phyloP scores from a whole-genome alignment of 2,113 vertebrate genomes.

The Himantopus leucocephalus region DNA sequence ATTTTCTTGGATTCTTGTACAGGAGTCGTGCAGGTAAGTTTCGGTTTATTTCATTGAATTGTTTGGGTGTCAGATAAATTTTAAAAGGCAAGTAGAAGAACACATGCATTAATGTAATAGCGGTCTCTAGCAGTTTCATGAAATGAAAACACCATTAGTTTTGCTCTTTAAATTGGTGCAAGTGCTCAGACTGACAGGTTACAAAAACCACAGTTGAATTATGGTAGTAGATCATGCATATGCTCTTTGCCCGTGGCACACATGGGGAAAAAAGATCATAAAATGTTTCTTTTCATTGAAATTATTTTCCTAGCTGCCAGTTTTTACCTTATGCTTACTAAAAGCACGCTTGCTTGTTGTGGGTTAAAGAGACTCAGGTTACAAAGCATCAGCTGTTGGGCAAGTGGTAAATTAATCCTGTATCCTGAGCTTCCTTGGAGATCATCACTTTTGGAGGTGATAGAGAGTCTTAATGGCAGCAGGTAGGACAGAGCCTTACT shows the following conservation, averaged over 20 bases:
- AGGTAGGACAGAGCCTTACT: background rate
- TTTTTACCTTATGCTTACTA: background rate
- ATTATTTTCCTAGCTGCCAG: background rate
- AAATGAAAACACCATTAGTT: background rate
- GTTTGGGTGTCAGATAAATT: background rate
- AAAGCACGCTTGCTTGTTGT: background rate
- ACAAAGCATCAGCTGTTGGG: background rate
- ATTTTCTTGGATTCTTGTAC: conserved; percentile 99
- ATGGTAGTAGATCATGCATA: background rate
- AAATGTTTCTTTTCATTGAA: background rate
- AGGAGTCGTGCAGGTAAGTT: conserved; percentile 91
- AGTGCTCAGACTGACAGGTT: background rate
- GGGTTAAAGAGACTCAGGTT: background rate
- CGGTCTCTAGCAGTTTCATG: background rate
- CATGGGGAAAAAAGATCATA: background rate
- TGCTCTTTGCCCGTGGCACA: background rate
- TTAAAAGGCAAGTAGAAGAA: background rate
- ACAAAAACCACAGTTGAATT: background rate
- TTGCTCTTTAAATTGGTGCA: background rate
- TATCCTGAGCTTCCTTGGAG: background rate
- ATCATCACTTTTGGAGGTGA: background rate
- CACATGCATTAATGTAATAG: rapidly evolving
- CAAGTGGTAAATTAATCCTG: background rate
- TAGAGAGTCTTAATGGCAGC: background rate
- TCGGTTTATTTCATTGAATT: background rate